Percentiles rank a stretch among this genome's conserved stretches.
phyloP scores from a whole-genome alignment of 2,797 vertebrate genomes.

The Sternotherus odoratus region DNA sequence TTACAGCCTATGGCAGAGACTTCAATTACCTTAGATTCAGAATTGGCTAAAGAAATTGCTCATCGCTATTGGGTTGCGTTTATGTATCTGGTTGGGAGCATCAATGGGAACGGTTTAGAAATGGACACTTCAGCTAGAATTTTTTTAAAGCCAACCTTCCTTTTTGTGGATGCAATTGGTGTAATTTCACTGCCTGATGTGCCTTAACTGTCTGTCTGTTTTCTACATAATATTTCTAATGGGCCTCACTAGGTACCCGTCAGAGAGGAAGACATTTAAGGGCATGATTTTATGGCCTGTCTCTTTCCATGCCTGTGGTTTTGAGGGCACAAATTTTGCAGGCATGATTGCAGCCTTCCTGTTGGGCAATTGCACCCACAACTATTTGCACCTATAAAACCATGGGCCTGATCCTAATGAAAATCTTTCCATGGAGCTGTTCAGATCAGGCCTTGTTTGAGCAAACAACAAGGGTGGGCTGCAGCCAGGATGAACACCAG shows the following conservation, averaged over 20 bases:
- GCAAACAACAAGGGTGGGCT: neutral
- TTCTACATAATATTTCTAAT: conserved; percentile 30
- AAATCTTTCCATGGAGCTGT: conserved; percentile 6
- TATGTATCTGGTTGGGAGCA: conserved; percentile 43
- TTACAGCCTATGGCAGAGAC: conserved; percentile 44
- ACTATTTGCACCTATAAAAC: neutral
- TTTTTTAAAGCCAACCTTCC: conserved; percentile 14
- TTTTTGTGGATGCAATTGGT: conserved; percentile 18
- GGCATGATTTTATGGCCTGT: neutral
- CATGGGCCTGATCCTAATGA: neutral
- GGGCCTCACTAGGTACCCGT: neutral
- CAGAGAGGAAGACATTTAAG: conserved; percentile 25
- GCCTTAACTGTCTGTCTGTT: neutral
- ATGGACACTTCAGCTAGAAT: conserved; percentile 11
- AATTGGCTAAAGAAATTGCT: conserved; percentile 60
- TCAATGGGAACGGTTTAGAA: neutral
- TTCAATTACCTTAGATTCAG: conserved; percentile 64
- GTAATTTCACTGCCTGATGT: conserved; percentile 25
- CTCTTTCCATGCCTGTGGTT: neutral
- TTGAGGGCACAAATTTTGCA: neutral
- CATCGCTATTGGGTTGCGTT: conserved; percentile 42
- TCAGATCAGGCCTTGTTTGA: neutral
- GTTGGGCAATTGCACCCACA: neutral
- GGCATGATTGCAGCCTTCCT: neutral
- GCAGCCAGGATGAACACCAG: conserved; percentile 26